These are phyloP conservation scores for Drosophila ezoana DNA, from an alignment of 2,888 invertebrate species.

Conservation along the genomic window DNA sequence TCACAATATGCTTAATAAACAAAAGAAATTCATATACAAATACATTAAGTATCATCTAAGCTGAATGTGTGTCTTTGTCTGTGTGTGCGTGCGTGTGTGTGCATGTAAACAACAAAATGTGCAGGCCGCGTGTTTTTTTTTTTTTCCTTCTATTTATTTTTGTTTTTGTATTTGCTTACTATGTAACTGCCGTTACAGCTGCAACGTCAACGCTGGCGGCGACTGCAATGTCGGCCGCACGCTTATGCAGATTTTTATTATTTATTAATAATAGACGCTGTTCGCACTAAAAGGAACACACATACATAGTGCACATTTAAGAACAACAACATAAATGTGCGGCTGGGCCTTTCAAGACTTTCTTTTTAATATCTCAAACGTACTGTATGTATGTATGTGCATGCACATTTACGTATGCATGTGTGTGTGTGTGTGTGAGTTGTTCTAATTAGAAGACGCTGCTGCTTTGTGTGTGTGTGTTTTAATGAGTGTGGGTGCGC, in stretches of 20 bases:
- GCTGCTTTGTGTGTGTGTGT: constrained; percentile 23
- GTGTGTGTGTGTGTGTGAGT: constrained; percentile 30
- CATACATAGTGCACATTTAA: neutral
- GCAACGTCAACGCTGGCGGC: constrained; percentile 35
- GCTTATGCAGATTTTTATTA: constrained; percentile 18
- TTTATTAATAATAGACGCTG: constrained; percentile 35
- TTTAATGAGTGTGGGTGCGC: constrained; percentile 27
- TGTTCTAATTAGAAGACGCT: constrained; percentile 58
- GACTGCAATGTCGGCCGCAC: neutral
- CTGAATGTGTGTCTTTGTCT: neutral
- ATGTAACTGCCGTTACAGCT: constrained; percentile 55
- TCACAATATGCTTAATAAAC: constrained; percentile 59
- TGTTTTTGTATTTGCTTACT: constrained; percentile 21
- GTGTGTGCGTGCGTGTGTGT: constrained; percentile 10
- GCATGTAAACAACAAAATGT: constrained; percentile 35
- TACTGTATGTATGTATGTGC: constrained; percentile 6
- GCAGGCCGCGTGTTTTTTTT: constrained; percentile 58
- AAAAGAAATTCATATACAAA: constrained; percentile 48
- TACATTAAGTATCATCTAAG: constrained; percentile 9
- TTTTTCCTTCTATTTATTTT: constrained; percentile 3
- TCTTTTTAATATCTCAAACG: constrained; percentile 26
- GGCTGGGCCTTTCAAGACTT: constrained; percentile 5
- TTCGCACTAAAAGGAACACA: constrained; percentile 9
- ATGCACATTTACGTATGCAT: neutral
- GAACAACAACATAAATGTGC: constrained; percentile 12